Conservation (phyloP, 2,888 invertebrate genomes). For the Drosophila nr. fundita region DNA sequence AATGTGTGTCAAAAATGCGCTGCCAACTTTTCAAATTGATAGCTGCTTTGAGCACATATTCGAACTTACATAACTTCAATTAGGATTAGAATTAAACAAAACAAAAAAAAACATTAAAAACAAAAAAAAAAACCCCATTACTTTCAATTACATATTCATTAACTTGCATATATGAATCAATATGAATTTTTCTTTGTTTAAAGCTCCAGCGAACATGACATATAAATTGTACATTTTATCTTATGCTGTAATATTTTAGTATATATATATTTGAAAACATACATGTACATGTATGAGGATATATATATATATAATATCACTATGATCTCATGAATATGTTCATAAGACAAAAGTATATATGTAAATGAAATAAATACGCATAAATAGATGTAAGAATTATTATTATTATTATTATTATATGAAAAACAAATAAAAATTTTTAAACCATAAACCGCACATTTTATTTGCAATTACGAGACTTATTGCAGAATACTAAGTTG, state of each 20-base stretch:
- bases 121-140: constrained; percentile 14
- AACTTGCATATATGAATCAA: constrained; percentile 24
- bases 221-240: constrained; percentile 71
- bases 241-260: constrained; percentile 72
- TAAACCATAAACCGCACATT: constrained; percentile 13
- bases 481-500: not conserved
- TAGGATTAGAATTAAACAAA: constrained; percentile 25
- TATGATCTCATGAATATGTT: constrained; percentile 85
- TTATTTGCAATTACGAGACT: not conserved
- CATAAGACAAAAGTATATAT: constrained; percentile 78
- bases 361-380: constrained; percentile 69
- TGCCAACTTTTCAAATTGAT: constrained; percentile 49
- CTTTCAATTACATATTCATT: constrained; percentile 41
- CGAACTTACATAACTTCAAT: constrained; percentile 34
- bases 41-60: constrained; percentile 47
- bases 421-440: constrained; percentile 50
- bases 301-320: constrained; percentile 64
- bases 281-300: not conserved
- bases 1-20: constrained; percentile 49
- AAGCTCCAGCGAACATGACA: constrained; percentile 25
- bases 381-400: constrained; percentile 63
- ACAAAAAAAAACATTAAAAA: not conserved
- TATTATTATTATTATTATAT: constrained; percentile 50
- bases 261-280: constrained; percentile 24
- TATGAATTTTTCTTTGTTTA: constrained; percentile 40